Evolutionary conservation across 1,140 invertebrate species (phyloP), one percentile per base, ranked within the genome.

Genomic region (Meloidogyne chitwoodi): DNA sequence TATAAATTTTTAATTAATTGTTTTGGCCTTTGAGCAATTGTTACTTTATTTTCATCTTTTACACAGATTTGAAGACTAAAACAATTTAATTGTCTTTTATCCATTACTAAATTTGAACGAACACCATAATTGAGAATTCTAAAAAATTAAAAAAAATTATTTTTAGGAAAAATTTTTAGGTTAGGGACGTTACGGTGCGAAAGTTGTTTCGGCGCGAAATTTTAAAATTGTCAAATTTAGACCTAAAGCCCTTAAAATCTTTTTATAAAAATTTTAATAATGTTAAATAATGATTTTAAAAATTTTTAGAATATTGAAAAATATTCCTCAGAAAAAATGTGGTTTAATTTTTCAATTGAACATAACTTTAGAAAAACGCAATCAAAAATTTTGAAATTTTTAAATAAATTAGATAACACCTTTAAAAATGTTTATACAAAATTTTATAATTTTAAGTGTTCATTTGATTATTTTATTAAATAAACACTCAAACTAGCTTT

Each of bases 121-220:
- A 84, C 83, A 19, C 83, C 83, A 64, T 84, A 84, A 76, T 86
- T 82, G 14, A 84, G 61, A 41, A 84, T 48, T 81, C 83, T 83
- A 68, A 72, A 85, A 79, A 80, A 5, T n/a, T 19, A 22, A 19
- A 74, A 44, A 19, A 31, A 67, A 64, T 56, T 38, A 4, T 27
- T 27, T 24, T 16, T 34, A 70, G 34, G 14, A 27, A 72, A 72
- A 29, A 11, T 27, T 16, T 14, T 0, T 12, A 4, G 26, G 22
- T 38, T 10, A 16, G 2, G 29, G 24, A 38, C 31, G 41, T 48
- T 48, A 19, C 14, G 44, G 44, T 16, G 44, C 38, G n/a, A 27
- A 16, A 19, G 12, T 56, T 71, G 10, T 12, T 62, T 12, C 0
- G 61, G 12, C 22, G 27, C 29, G 11, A 62, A 44, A 4, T 48